Evolutionary conservation across 2,888 invertebrate species (phyloP), one percentile per base, ranked within the genome.

Genomic region (Acronicta leporina): DNA sequence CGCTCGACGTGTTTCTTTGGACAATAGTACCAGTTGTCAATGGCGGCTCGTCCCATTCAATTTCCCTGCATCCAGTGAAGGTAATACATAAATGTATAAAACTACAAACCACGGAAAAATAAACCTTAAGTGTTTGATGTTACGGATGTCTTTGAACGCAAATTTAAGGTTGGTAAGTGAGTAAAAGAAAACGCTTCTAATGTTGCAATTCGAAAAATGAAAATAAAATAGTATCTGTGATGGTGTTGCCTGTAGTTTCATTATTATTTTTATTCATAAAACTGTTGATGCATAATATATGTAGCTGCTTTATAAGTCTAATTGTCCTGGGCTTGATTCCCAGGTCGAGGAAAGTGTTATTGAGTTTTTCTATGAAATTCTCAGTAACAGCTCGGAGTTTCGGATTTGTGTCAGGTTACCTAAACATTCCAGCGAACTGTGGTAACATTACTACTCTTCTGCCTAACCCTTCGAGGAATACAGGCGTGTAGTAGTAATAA

Each of bases 11-110:
- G 71, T 71, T 76, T 74, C 77, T 77, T 77, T 75, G 58, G 63
- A 81, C 82, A 83, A 84, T 81, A 71, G 72, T 57, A 49, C 61
- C 68, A 73, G 72, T 66, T 80, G 83, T 82, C 83, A 75, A 83
- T 81, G 76, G 76, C 60, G 68, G 66, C 68, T 65, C 66, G 62
- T 65, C 62, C 77, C 78, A 82, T 86, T 84, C 78, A 83, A 73
- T 81, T 80, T 80, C 57, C 73, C 67, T 79, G 76, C 77, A 75
- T 77, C 73, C 75, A 69, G 71, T 66, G 53, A 68, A 63, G 53
- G 70, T 63, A 76, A 76, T 63, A 67, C 69, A 64, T 48, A 27
- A 56, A 25, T 14, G n/a, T 27, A 43, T 11, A 20, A 10, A 13
- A 27, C 38, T 0, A 38, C 0, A n/a, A 51, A 38, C 40, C n/a